Evolutionary conservation across 2,888 invertebrate species (phyloP).

Genomic region (Emesis furor): DNA sequence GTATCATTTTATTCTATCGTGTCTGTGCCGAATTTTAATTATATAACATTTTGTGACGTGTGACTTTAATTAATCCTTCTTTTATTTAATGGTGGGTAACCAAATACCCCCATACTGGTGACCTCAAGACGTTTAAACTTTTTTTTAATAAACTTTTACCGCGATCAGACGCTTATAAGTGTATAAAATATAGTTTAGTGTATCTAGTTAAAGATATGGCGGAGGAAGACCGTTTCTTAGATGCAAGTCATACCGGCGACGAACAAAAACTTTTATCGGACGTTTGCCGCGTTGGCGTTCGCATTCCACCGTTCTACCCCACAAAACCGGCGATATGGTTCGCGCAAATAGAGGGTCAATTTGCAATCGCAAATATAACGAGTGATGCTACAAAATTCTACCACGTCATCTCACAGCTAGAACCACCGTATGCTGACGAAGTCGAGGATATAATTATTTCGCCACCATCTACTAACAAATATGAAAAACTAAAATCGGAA

Average conservation of each 20-base stretch:
- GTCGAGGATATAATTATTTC: slow-evolving; percentile 51
- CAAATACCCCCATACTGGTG: too few relatives aligned
- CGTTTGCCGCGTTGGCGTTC: slow-evolving; percentile 22
- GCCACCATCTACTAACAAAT: slow-evolving; percentile 30
- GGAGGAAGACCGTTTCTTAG: neutral
- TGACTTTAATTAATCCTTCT: too few relatives aligned
- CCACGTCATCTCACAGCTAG: slow-evolving; percentile 37
- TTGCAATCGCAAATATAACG: slow-evolving; percentile 34
- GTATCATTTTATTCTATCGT: too few relatives aligned
- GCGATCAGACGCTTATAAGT: too few relatives aligned
- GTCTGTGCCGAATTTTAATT: too few relatives aligned
- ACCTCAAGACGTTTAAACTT: too few relatives aligned
- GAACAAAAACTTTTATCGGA: neutral
- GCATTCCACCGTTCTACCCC: slow-evolving; percentile 46
- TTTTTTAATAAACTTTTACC: too few relatives aligned
- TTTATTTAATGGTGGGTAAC: too few relatives aligned
- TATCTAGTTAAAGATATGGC: too few relatives aligned
- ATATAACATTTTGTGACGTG: too few relatives aligned
- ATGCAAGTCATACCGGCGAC: neutral
- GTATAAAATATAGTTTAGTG: too few relatives aligned
- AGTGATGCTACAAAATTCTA: slow-evolving; percentile 46
- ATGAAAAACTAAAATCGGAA: neutral
- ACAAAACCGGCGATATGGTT: slow-evolving; percentile 49
- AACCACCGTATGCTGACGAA: slow-evolving; percentile 37
- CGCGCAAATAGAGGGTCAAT: slow-evolving; percentile 50